phyloP scores from a whole-genome alignment of 2,888 invertebrate genomes.

The Melanchra persicariae region DNA sequence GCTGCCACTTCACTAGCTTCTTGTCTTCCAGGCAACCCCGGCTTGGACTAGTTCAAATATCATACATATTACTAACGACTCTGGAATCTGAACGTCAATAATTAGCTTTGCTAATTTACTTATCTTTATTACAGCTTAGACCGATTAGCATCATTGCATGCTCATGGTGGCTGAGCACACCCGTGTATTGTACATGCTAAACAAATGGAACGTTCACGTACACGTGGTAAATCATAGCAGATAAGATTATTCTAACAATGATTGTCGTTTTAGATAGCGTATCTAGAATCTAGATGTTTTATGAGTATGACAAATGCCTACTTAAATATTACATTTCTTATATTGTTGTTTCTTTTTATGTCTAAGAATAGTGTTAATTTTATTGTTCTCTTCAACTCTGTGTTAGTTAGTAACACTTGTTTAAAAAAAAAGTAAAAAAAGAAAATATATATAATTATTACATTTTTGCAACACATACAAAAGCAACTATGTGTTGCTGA shows the following conservation, averaged over 20 bases:
- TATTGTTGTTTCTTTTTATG: neutral
- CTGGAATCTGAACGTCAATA: neutral
- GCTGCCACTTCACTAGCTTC: too few relatives aligned
- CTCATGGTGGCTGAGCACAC: neutral
- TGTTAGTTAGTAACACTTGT: too few relatives aligned
- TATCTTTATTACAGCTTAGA: slow-evolving; percentile 18
- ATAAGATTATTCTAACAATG: slow-evolving; percentile 26
- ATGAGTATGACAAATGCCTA: neutral
- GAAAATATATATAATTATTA: too few relatives aligned
- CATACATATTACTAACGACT: neutral
- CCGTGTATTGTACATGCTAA: slow-evolving; percentile 3
- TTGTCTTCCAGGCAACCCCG: too few relatives aligned
- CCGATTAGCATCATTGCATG: slow-evolving; percentile 20
- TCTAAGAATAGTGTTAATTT: neutral
- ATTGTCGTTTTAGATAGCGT: slow-evolving; percentile 19
- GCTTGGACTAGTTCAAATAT: neutral
- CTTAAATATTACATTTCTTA: neutral
- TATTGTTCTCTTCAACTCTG: too few relatives aligned
- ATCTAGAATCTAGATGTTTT: slow-evolving; percentile 1
- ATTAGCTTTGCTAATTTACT: slow-evolving; percentile 14
- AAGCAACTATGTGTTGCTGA: too few relatives aligned
- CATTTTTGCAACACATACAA: too few relatives aligned
- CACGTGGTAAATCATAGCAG: slow-evolving; percentile 19
- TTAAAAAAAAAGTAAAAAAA: too few relatives aligned
- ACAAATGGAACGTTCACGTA: slow-evolving; percentile 10